Base-by-base conservation (phyloP, 2,113 vertebrate species). In the Todiramphus saurophagus region DNA sequence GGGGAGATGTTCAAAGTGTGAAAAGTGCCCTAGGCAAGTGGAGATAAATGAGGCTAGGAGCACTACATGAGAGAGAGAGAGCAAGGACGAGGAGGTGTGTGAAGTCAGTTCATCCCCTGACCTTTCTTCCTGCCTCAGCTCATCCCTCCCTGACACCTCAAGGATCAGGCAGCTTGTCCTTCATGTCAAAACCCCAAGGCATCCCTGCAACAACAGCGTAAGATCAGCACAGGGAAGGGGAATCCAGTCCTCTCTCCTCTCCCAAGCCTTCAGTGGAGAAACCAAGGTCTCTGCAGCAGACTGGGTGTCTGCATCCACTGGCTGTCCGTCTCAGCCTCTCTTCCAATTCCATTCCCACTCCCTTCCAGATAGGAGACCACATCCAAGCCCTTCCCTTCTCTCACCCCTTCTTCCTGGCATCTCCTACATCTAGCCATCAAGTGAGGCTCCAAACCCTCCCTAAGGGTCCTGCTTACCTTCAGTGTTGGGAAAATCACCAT, bases 371-470 rank as follows among this genome's bases (percentile, higher is more conserved):
- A 0, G 11, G 9, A 92, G 20, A 69, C 13, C 4, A 3, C 1
- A 1, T 17, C 21, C 48, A 82, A 82, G 16, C 17, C 51, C 11
- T 82, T 72, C 25, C 41, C 24, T 79, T 44, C 5, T 46, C 43
- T 87, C 17, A 30, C 2, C 4, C 8, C 2, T 62, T 87, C 60
- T 11, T 44, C 50, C 43, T 78, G 25, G 25, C 14, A 60, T 46
- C 31, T 16, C 35, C 62, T 0, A 1, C 2, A 16, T 2, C 8
- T 35, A 76, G 44, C 9, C 14, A 13, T 21, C 0, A 1, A 72
- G 13, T 10, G 14, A 13, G 33, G 16, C 11, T 72, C 7, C 3
- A 5, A 76, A 83, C 3, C 2, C 3, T 4, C 11, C 50, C 28
- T 9, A 5, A 85, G 30, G n/a, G 9, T n/a, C 31, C 37, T 85